These are phyloP conservation scores for Abrostola tripartita DNA, from an alignment of 2,888 invertebrate species.

Conservation along the genomic window DNA sequence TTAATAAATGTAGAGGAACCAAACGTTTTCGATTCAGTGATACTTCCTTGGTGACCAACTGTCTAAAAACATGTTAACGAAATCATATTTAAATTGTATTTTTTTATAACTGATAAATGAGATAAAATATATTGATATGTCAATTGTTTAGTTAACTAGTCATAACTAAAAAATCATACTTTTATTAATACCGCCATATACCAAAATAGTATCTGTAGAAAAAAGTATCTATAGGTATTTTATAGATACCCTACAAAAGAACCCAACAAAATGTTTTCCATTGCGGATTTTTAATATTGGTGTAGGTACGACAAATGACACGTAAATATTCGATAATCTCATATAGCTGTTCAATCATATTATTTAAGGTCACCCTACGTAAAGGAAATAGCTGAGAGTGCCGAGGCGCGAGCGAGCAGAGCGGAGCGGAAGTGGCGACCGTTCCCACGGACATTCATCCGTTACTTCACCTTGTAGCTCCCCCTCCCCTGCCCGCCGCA, in stretches of 20 bases:
- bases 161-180: too few relatives aligned
- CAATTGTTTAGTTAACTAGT: too few relatives aligned
- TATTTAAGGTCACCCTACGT: slow-evolving; percentile 76
- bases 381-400: slow-evolving; percentile 86
- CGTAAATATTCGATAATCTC: slow-evolving; percentile 4
- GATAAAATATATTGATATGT: too few relatives aligned
- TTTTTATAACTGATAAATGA: too few relatives aligned
- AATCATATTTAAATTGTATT: too few relatives aligned
- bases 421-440: slow-evolving; percentile 85
- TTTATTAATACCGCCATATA: too few relatives aligned
- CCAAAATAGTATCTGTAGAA: too few relatives aligned
- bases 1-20: slow-evolving; percentile 70
- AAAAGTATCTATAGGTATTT: too few relatives aligned
- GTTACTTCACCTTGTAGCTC: slow-evolving; percentile 82
- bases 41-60: slow-evolving; percentile 39
- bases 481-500: slow-evolving; percentile 49
- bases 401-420: slow-evolving; percentile 74
- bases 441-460: slow-evolving; percentile 88
- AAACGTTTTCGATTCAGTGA: slow-evolving; percentile 54
- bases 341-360: slow-evolving; percentile 19
- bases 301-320: not conserved
- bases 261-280: too few relatives aligned
- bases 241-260: too few relatives aligned
- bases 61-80: not conserved
- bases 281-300: too few relatives aligned